Conservation (phyloP, 2,113 vertebrate species). For the Thryonomys swinderianus region DNA sequence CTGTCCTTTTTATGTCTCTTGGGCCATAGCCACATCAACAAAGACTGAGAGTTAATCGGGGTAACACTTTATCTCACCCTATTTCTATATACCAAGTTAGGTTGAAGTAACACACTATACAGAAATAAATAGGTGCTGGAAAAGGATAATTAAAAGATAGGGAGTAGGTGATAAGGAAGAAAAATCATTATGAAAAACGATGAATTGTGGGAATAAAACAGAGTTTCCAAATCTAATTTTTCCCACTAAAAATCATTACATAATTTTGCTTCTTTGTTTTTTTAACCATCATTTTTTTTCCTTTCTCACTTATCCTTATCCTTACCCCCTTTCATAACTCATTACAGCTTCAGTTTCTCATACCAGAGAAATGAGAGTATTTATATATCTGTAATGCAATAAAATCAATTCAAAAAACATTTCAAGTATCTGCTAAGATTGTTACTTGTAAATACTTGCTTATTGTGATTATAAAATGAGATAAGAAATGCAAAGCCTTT, state of each 20-base stretch:
- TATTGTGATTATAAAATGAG: constrained; percentile 26
- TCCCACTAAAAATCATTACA: constrained; percentile 14
- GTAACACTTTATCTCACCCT: neutral
- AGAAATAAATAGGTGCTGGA: neutral
- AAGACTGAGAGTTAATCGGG: neutral
- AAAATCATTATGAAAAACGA: neutral
- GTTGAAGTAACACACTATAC: neutral
- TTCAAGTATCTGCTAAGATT: neutral
- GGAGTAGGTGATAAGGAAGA: neutral
- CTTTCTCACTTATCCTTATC: too few relatives aligned
- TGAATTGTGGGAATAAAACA: neutral
- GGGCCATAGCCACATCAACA: neutral
- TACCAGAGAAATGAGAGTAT: too few relatives aligned
- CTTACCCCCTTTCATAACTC: too few relatives aligned
- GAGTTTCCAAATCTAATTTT: constrained; percentile 1
- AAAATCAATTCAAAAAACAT: too few relatives aligned
- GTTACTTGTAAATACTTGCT: constrained; percentile 21
- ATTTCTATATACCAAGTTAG: neutral
- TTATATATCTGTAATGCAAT: too few relatives aligned
- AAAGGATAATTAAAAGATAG: neutral
- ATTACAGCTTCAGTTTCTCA: too few relatives aligned
- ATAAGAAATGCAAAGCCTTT: neutral
- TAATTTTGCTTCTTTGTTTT: neutral
- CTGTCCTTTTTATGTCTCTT: neutral
- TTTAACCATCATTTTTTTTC: too few relatives aligned